Evolutionary conservation across 2,113 vertebrate genomes (phyloP), one percentile per base, ranked within the genome.

Genomic region (Solea senegalensis): DNA sequence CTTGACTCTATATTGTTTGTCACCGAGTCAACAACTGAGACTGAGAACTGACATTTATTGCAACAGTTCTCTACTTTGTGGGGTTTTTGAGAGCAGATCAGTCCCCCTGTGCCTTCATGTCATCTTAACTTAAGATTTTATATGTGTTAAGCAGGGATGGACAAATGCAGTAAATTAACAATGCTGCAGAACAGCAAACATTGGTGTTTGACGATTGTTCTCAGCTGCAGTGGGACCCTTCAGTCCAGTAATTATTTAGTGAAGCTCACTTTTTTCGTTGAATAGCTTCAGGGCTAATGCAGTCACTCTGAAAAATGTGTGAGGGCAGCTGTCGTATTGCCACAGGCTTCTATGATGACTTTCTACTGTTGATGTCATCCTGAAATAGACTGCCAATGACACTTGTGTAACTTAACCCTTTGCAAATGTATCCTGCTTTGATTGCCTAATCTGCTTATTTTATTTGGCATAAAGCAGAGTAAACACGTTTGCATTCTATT

Each of bases 231-330:
- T 58, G 68, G 52, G 66, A 68, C 84, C 84, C 77, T 16, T 2
- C 80, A 75, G 72, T 43, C 72, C 41, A 53, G 26, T 54, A 63
- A 88, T 90, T 52, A 88, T 84, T 91, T 84, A 86, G 80, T 85
- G 49, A 88, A 80, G 61, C 40, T 74, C 61, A 59, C 77, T 89
- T 82, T 85, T 78, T 78, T 55, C 14, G n/a, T 60, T 21, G 21
- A 39, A 21, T 84, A 54, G 83, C 88, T 83, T 85, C 76, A 45
- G 88, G 85, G 82, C 83, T 85, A 78, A 90, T 87, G 79, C 50
- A 74, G 21, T 79, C 76, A 67, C 75, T 75, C 67, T 81, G 21
- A 79, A 74, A 84, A 79, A 87, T 83, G 87, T 83, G 84, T 81
- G 80, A 84, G 75, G 72, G 76, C 81, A 86, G 89, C 85, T 84